Evolutionary conservation across 2,888 invertebrate genomes (phyloP), one percentile per base, ranked within the genome.

Genomic region (Scaptomyza tumidula): DNA sequence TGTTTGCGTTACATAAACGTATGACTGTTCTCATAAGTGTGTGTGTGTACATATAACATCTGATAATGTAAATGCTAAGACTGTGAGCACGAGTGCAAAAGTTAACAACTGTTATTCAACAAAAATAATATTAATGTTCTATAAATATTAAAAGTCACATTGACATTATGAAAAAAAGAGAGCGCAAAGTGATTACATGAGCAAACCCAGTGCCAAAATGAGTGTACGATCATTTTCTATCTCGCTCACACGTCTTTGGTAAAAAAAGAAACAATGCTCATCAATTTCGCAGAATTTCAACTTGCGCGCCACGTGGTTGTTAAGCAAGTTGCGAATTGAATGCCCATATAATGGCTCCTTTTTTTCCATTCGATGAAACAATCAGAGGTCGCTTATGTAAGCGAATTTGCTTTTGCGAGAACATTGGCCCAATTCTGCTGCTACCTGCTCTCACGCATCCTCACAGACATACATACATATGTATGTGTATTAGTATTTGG

Each of bases 1-100:
- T 86, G 88, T 71, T 88, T 63, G 59, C 63, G 62, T 84, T 84
- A 84, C 85, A 88, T 84, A 84, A 84, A 84, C 78, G 80, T 71
- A 63, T 68, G 75, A 78, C n/a, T 48, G 55, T 57, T 57, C 55
- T 48, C 48, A 50, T 54, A 49, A 56, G 52, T 59, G 54, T 79
- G 50, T 45, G 55, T 65, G 24, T 66, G 29, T 57, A 16, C 44
- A 31, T 31, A 33, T 55, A 41, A 9, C 44, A 24, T 60, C 14
- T 67, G 43, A 62, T 54, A 35, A 44, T 16, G 39, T 19, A 9
- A 37, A 54, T 44, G 31, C 10, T n/a, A 43, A 44, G 27, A 54
- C 16, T 55, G 46, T 37, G 27, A 54, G 44, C 48, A 54, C 50
- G 66, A 66, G 59, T 63, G 59, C 33, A 56, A 74, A 73, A 54